Evolutionary conservation across 1,140 invertebrate genomes (phyloP), one percentile per base, ranked within the genome.

Genomic region (Sinonovacula constricta): DNA sequence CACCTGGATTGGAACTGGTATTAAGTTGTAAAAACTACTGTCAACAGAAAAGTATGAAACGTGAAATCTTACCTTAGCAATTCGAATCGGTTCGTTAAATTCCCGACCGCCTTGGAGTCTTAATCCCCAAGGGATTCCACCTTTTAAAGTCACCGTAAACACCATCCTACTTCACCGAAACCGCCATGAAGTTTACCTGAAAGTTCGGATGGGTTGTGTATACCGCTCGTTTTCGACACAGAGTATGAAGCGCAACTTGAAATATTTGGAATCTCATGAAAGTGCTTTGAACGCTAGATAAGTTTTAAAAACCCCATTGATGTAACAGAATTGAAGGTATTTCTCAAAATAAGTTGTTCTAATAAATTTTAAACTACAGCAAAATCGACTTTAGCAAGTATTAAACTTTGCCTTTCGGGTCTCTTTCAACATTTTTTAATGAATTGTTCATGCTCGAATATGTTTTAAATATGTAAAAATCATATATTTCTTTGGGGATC

Each of bases 71-170:
- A 90, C 89, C 88, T 89, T 89, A 18, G 89, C 86, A 60, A 90
- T 84, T 77, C 63, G 85, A 18, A 90, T 80, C 18, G 88, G 85
- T 81, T 88, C 83, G 57, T 87, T 83, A 82, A 88, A 87, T 83
- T 88, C 88, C 80, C 78, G 79, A 54, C 89, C 89, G 79, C 89
- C 95, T 89, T 95, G 94, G 94, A 97, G 95, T 63, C 95, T 94
- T 91, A 97, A 97, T 83, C 96, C 96, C 96, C 96, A 97, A 70
- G 96, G 96, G 86, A 95, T 94, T 59, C 95, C 95, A 81, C 95
- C 96, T 85, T 93, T 93, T 80, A 97, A 92, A 88, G 85, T 78
- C 74, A 89, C 86, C 65, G 83, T 84, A 82, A 86, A 89, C 80
- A 84, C 79, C 85, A 84, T 89, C 82, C 83, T 87, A 81, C 80